These are phyloP conservation scores for Ethmia dodecea DNA, from an alignment of 2,888 invertebrate genomes.

Conservation along the genomic window DNA sequence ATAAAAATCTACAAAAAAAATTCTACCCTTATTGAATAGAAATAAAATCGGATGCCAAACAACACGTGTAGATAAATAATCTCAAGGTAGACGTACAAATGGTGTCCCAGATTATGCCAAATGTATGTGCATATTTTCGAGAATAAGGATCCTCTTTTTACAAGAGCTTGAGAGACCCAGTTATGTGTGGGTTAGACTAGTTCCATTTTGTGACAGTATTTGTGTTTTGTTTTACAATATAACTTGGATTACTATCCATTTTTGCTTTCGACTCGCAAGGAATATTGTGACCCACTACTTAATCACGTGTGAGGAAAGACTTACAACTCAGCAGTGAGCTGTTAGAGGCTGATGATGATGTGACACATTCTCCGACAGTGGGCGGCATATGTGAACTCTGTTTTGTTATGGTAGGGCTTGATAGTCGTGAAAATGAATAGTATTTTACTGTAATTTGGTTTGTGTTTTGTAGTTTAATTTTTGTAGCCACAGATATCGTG, in stretches of 20 bases:
- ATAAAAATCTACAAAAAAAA: not conserved
- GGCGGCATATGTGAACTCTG: no score
- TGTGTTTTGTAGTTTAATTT: no score
- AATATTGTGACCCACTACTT: not conserved
- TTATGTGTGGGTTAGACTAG: no score
- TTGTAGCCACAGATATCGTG: no score
- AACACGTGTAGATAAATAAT: slow-evolving; percentile 12
- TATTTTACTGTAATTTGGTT: no score
- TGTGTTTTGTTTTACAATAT: not conserved
- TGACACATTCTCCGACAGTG: no score
- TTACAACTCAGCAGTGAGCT: no score
- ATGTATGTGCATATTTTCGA: slow-evolving; percentile 25
- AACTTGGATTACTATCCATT: not conserved
- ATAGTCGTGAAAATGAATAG: no score
- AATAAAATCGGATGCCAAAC: slow-evolving; percentile 10
- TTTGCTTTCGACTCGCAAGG: not conserved
- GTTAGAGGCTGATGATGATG: no score
- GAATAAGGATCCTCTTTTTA: no score
- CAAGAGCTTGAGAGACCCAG: no score
- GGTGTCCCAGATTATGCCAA: slow-evolving; percentile 19
- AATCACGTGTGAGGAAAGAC: not conserved
- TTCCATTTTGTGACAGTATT: not conserved
- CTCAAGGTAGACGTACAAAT: slow-evolving; percentile 9
- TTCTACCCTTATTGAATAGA: slow-evolving; percentile 2
- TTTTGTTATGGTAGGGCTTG: no score